These are phyloP conservation scores for Gymnocypris eckloni DNA, from an alignment of 2,797 vertebrate genomes.

Conservation along the genomic window DNA sequence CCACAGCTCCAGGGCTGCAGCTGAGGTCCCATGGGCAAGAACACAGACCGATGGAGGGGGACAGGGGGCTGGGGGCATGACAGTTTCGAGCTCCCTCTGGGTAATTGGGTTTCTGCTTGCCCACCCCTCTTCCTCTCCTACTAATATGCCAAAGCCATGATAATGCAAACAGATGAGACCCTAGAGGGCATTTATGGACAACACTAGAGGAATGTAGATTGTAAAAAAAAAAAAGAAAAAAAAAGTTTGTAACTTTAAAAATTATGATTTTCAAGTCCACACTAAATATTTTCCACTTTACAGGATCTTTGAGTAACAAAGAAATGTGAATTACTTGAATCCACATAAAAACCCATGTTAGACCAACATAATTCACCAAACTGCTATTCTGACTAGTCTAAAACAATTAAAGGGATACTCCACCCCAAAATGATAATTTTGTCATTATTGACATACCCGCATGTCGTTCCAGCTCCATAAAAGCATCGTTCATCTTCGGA, in stretches of 20 bases:
- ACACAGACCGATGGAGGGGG: conserved; percentile 2
- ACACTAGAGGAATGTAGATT: neutral
- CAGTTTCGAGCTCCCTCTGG: conserved; percentile 56
- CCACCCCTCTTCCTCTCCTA: conserved; percentile 52
- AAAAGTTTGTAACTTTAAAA: no score
- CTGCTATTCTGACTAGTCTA: neutral
- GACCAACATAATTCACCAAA: neutral
- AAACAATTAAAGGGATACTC: neutral
- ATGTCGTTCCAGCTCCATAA: no score
- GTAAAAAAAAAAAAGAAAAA: neutral
- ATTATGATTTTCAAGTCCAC: neutral
- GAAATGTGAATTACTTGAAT: neutral
- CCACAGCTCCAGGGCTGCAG: conserved; percentile 72
- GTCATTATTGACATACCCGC: no score
- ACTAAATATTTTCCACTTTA: neutral
- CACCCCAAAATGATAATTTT: no score
- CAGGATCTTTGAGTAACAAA: neutral
- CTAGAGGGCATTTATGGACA: conserved; percentile 60
- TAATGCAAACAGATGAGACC: conserved; percentile 61
- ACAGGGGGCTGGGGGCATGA: conserved; percentile 24
- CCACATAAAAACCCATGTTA: neutral
- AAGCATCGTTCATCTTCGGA: no score
- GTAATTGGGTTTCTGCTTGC: conserved; percentile 62
- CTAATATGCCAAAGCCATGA: conserved; percentile 65
- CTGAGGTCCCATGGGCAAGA: conserved; percentile 70